Evolutionary conservation across 2,797 vertebrate species (phyloP).

Genomic region (Rhadinocentrus ornatus): DNA sequence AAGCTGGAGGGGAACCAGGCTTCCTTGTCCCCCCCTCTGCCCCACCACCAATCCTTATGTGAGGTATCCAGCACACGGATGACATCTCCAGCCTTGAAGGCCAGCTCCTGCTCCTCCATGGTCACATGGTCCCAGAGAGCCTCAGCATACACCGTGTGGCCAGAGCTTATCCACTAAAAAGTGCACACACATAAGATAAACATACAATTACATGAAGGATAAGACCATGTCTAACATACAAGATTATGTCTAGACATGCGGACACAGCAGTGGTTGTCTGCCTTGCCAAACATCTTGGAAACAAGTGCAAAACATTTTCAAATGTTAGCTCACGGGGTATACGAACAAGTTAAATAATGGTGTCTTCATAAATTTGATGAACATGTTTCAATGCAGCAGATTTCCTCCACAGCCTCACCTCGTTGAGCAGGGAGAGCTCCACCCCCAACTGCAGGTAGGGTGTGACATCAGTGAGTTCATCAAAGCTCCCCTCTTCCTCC

Average conservation of each 20-base stretch:
- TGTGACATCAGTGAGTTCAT: constrained; percentile 89
- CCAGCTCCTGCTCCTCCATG: constrained; percentile 98
- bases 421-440: constrained; percentile 92
- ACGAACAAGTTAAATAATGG: constrained; percentile 11
- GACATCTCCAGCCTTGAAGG: constrained; percentile 97
- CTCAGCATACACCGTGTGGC: constrained; percentile 91
- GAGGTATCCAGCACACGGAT: constrained; percentile 94
- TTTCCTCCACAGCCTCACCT: constrained; percentile 81
- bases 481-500: constrained; percentile 94
- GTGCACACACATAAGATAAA: constrained; percentile 60
- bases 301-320: constrained; percentile 36
- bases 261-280: constrained; percentile 24
- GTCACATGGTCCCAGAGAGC: constrained; percentile 99
- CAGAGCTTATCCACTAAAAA: constrained; percentile 89
- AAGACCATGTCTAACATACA: constrained; percentile 60
- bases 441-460: constrained; percentile 93
- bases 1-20: constrained; percentile 99
- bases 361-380: constrained; percentile 26
- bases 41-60: constrained; percentile 99
- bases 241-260: constrained; percentile 61
- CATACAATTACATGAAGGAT: constrained; percentile 67
- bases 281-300: constrained; percentile 55
- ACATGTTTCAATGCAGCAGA: constrained; percentile 20
- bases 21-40: constrained; percentile 89
- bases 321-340: constrained; percentile 27